Conservation (phyloP, 2,797 vertebrate species). For the Odontamblyopus lacepedii region DNA sequence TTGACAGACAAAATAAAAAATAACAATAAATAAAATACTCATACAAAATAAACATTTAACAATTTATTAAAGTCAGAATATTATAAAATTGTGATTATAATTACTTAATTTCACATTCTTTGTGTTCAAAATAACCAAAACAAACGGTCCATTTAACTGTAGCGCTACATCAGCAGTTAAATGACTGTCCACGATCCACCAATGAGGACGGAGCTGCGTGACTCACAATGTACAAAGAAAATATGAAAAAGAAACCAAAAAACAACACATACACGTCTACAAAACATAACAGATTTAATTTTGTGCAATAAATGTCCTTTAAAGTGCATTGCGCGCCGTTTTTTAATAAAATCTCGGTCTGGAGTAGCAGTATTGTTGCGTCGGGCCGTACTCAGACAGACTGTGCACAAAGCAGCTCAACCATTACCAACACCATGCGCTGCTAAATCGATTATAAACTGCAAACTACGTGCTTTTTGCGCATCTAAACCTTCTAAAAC, state of each 20-base stretch:
- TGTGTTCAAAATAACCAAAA: background rate
- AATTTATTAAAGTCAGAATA: background rate
- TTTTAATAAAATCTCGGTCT: background rate
- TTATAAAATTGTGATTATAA: background rate
- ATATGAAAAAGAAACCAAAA: background rate
- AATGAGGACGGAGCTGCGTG: background rate
- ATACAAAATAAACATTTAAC: background rate
- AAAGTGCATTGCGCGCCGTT: background rate
- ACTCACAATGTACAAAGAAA: background rate
- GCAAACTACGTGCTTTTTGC: background rate
- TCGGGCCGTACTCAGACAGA: background rate
- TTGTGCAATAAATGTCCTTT: background rate
- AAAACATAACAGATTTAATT: background rate
- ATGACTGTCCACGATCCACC: background rate
- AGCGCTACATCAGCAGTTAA: background rate
- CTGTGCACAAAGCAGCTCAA: background rate
- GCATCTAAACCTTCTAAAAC: background rate
- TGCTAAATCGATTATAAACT: constrained; percentile 18
- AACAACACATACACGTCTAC: background rate
- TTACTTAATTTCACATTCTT: background rate
- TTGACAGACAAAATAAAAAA: background rate
- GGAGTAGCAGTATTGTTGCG: too few species aligned
- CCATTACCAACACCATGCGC: constrained; percentile 3
- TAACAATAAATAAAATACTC: background rate
- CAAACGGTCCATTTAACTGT: background rate